A percentile compares a stretch with the other conserved stretches of the same genome.
Conservation (phyloP, 2,113 vertebrate genomes). For the Athene cunicularia region DNA sequence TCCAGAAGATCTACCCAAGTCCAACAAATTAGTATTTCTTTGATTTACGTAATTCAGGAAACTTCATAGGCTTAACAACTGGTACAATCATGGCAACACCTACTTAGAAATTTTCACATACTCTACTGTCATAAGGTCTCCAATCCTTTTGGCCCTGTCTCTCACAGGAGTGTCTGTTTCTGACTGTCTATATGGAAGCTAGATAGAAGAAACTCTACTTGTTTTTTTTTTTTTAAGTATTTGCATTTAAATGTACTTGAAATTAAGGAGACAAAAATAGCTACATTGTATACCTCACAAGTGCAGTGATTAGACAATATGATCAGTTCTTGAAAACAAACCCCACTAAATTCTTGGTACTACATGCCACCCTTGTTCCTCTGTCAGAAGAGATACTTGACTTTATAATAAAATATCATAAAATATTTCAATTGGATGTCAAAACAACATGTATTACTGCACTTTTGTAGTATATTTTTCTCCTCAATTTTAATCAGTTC, state of each 20-base stretch:
- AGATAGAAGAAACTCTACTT: neutral
- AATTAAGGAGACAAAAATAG: neutral
- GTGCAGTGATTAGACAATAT: neutral
- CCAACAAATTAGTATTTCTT: neutral
- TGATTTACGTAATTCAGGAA: neutral
- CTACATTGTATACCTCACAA: neutral
- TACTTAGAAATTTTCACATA: neutral
- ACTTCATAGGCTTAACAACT: neutral
- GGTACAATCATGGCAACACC: neutral
- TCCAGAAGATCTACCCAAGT: neutral
- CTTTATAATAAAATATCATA: fast-evolving
- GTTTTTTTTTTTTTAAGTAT: neutral
- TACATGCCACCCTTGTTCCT: neutral
- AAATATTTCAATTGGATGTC: neutral
- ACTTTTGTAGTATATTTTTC: neutral
- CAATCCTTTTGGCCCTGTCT: neutral
- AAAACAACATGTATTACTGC: neutral
- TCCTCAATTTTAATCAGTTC: neutral
- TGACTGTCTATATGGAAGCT: neutral
- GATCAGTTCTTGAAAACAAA: neutral
- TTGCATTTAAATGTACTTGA: neutral
- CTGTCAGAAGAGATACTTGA: neutral
- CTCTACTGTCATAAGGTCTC: neutral
- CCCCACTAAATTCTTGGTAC: neutral
- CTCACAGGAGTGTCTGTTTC: neutral